Percentiles rank a stretch among this genome's conserved stretches.
These are phyloP conservation scores for Cantharis rufa DNA, from an alignment of 2,888 invertebrate species.

Conservation along the genomic window DNA sequence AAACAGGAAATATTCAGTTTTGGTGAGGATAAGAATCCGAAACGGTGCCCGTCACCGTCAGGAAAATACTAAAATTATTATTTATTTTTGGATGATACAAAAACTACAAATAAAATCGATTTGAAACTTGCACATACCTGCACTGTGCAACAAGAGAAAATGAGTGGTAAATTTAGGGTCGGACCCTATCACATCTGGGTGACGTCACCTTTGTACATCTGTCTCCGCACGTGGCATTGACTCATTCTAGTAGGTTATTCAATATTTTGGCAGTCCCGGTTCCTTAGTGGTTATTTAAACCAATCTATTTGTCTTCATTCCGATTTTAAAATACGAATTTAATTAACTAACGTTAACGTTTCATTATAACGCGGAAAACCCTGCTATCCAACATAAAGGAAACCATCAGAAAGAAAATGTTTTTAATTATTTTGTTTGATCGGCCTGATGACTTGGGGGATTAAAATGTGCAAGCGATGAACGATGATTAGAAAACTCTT, in stretches of 20 bases:
- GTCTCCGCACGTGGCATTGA: slow-evolving; percentile 38
- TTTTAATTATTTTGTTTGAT: not conserved
- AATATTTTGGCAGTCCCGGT: slow-evolving; percentile 20
- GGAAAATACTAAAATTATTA: not conserved
- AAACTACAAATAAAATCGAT: not conserved
- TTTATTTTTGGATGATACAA: not conserved
- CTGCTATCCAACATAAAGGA: not conserved
- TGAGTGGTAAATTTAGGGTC: slow-evolving; percentile 23
- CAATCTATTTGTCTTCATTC: not conserved
- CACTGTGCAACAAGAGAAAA: slow-evolving; percentile 3
- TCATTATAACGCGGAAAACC: not conserved
- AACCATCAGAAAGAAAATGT: not conserved
- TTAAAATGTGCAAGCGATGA: not conserved
- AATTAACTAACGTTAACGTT: not conserved
- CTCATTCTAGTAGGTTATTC: slow-evolving; percentile 30
- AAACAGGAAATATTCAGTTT: not conserved
- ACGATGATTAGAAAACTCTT: not conserved
- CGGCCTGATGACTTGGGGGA: not conserved
- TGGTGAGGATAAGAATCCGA: not conserved
- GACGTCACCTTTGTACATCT: slow-evolving; percentile 36
- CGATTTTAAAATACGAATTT: not conserved
- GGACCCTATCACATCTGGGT: slow-evolving; percentile 26
- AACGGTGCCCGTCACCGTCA: not conserved
- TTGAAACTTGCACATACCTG: not conserved
- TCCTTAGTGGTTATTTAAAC: not conserved